Conservation (phyloP, 2,113 vertebrate genomes). For the Pao palembangensis region DNA sequence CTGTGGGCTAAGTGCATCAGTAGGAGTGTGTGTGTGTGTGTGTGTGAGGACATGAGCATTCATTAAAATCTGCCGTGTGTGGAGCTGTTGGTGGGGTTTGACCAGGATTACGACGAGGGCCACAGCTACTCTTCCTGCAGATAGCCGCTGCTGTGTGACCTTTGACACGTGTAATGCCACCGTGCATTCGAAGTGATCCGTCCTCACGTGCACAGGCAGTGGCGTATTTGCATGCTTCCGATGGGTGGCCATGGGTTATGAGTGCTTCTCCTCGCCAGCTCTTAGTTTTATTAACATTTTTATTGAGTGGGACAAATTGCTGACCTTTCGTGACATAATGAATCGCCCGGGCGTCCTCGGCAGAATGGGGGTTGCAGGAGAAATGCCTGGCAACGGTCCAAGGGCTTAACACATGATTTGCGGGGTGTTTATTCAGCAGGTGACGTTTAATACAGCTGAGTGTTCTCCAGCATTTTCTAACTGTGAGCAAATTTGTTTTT, state of each 20-base stretch:
- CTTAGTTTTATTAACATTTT: slow-evolving; percentile 79
- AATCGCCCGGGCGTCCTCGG: slow-evolving; percentile 54
- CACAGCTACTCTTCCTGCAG: slow-evolving; percentile 43
- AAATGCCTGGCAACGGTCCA: slow-evolving; percentile 63
- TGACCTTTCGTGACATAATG: slow-evolving; percentile 72
- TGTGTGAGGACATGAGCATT: slow-evolving; percentile 13
- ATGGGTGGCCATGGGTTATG: slow-evolving; percentile 30
- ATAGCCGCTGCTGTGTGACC: slow-evolving; percentile 37
- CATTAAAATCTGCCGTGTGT: slow-evolving; percentile 31
- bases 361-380: slow-evolving; percentile 66
- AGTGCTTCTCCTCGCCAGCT: slow-evolving; percentile 56
- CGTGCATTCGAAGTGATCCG: slow-evolving; percentile 20
- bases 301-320: slow-evolving; percentile 75
- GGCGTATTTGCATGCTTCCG: slow-evolving; percentile 25
- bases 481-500: slow-evolving; percentile 39
- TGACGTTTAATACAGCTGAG: slow-evolving; percentile 57
- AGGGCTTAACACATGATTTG: slow-evolving; percentile 57
- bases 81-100: slow-evolving; percentile 62
- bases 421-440: slow-evolving; percentile 60
- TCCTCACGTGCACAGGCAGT: slow-evolving; percentile 9
- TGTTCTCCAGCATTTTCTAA: slow-evolving; percentile 31
- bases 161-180: slow-evolving; percentile 43
- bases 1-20: slow-evolving; percentile 1
- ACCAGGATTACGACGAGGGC: slow-evolving; percentile 51
- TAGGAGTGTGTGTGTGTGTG: slow-evolving; percentile 7